A percentile compares a stretch with the other conserved stretches of the same genome.
Evolutionary conservation across 2,888 invertebrate genomes (phyloP).

Genomic region (Scelioninae gen. 2): DNA sequence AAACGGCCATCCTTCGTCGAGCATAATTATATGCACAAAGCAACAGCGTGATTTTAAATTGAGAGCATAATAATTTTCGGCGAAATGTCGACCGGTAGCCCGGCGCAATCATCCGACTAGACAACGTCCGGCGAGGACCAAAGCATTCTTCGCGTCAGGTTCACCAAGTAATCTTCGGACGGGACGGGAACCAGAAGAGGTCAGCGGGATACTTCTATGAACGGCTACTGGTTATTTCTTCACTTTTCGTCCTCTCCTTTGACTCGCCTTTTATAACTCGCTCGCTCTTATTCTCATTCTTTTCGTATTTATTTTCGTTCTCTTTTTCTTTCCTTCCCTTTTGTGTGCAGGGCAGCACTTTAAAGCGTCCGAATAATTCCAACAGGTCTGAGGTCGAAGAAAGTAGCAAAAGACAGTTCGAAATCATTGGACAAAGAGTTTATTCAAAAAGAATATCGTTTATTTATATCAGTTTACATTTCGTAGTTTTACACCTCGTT

Average conservation of each 20-base stretch:
- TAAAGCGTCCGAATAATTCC: conserved; percentile 25
- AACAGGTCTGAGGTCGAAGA: conserved; percentile 10
- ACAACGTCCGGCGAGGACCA: conserved; percentile 67
- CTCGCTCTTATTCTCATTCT: conserved; percentile 36
- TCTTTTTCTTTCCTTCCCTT: conserved; percentile 23
- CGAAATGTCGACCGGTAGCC: conserved; percentile 60
- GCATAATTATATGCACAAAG: conserved; percentile 42
- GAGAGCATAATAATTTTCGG: conserved; percentile 50
- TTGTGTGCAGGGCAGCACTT: conserved; percentile 30
- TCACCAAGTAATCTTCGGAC: conserved; percentile 63
- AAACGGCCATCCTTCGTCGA: no score
- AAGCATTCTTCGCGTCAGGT: conserved; percentile 73
- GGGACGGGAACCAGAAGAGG: conserved; percentile 66
- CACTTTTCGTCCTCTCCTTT: conserved; percentile 41
- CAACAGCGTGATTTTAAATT: conserved; percentile 53
- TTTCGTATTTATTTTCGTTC: no score
- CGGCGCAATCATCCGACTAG: conserved; percentile 55
- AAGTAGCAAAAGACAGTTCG: conserved; percentile 24
- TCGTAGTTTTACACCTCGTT: neutral
- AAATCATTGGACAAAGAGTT: conserved; percentile 29
- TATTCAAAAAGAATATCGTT: no score
- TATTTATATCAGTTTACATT: conserved; percentile 8
- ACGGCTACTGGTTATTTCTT: conserved; percentile 72
- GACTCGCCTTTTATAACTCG: conserved; percentile 47
- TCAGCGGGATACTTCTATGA: conserved; percentile 71